These are phyloP conservation scores for Phymanthus crucifer DNA, from an alignment of 92 coral and sea anemone species.

Conservation along the genomic window DNA sequence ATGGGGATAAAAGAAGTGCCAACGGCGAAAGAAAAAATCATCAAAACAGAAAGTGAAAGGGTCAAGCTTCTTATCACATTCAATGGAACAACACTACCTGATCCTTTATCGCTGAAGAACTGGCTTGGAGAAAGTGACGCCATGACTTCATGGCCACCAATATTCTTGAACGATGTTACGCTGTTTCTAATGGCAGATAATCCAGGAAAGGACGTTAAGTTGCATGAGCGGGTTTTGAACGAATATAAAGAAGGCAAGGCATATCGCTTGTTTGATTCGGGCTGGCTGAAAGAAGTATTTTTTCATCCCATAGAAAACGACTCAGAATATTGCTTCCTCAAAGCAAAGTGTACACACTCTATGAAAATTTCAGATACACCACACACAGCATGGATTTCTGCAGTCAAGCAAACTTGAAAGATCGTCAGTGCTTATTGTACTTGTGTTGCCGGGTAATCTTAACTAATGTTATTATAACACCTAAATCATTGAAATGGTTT, in stretches of 20 bases:
- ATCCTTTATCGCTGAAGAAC: constrained; percentile 38
- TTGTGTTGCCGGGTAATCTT: constrained; percentile 57
- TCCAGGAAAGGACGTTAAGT: constrained; percentile 50
- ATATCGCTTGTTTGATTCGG: constrained; percentile 52
- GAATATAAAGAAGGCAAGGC: constrained; percentile 65
- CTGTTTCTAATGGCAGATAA: constrained; percentile 53
- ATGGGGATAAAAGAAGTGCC: constrained; percentile 52
- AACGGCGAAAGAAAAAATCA: constrained; percentile 36
- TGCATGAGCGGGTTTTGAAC: constrained; percentile 40
- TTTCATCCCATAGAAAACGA: constrained; percentile 17
- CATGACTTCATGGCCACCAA: constrained; percentile 59
- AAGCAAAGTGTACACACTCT: constrained; percentile 30
- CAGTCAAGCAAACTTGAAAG: constrained; percentile 35
- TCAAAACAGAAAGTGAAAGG: no score
- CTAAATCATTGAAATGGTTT: neutral
- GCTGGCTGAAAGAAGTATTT: constrained; percentile 43
- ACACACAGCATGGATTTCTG: constrained; percentile 42
- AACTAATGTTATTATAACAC: neutral
- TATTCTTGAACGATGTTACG: constrained; percentile 49
- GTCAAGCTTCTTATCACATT: no score
- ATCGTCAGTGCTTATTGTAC: constrained; percentile 54
- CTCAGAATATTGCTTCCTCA: neutral
- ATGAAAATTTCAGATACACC: constrained; percentile 56
- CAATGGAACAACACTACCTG: constrained; percentile 23
- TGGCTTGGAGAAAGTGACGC: constrained; percentile 44